phyloP scores from a whole-genome alignment of 2,113 vertebrate species.

The Pseudopipra pipra region DNA sequence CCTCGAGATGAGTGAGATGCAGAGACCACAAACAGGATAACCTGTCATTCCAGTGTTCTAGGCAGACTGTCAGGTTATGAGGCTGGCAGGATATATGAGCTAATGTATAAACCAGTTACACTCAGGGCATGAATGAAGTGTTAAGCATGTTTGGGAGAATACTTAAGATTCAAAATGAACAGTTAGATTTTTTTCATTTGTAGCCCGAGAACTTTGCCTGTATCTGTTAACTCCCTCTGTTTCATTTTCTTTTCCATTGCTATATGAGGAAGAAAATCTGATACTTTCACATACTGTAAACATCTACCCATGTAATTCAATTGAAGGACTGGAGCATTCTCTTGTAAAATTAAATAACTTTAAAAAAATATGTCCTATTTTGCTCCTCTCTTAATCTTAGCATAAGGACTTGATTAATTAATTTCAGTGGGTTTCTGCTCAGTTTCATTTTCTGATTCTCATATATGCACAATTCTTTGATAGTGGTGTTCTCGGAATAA shows the following conservation, averaged over 20 bases:
- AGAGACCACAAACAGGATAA: conserved; percentile 14
- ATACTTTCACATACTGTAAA: not conserved
- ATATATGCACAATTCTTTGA: not conserved
- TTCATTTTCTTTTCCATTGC: not conserved
- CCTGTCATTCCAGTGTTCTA: not conserved
- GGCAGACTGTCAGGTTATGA: conserved; percentile 20
- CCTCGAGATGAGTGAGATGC: conserved; percentile 1
- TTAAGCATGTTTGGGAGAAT: conserved; percentile 9
- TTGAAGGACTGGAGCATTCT: not conserved
- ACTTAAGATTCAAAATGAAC: not conserved
- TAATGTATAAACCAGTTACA: conserved; percentile 26
- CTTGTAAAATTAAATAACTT: not conserved
- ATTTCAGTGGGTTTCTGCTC: not conserved
- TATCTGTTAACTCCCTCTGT: not conserved
- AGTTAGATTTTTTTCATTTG: not conserved
- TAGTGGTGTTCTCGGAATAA: not conserved
- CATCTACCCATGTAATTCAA: not conserved
- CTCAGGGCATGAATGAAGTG: conserved; percentile 2
- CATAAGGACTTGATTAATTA: not conserved
- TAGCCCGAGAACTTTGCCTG: not conserved
- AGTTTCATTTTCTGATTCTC: not conserved
- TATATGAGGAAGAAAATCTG: not conserved
- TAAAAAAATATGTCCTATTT: not conserved
- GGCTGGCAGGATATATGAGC: not conserved
- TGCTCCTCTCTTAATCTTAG: not conserved